Percentiles rank a stretch among this genome's conserved stretches.
These are phyloP conservation scores for Sipunculus nudus DNA, from an alignment of 2,888 invertebrate species.

Conservation along the genomic window DNA sequence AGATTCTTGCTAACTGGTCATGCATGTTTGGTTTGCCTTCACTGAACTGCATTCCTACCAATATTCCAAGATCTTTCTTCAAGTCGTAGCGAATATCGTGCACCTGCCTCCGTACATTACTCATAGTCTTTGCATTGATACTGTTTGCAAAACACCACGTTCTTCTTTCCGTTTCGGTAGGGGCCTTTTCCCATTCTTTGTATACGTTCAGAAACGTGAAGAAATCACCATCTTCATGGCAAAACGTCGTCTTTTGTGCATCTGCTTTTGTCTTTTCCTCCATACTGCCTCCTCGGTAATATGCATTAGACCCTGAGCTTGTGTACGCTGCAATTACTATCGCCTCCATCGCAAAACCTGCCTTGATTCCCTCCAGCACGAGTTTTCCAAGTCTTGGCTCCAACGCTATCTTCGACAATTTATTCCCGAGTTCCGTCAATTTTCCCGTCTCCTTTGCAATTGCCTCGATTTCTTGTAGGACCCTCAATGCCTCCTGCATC, in stretches of 20 bases:
- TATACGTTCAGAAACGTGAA: conserved; percentile 53
- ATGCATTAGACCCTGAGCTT: conserved; percentile 52
- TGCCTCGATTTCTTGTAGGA: conserved; percentile 53
- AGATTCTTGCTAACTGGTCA: conserved; percentile 44
- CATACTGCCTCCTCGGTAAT: conserved; percentile 50
- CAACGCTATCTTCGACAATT: conserved; percentile 56
- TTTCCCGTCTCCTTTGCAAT: conserved; percentile 31
- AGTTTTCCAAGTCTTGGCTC: conserved; percentile 56
- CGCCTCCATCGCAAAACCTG: conserved; percentile 48
- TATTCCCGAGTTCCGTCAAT: conserved; percentile 56
- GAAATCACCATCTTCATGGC: conserved; percentile 54
- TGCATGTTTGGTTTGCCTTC: no score
- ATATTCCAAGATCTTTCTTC: conserved; percentile 39
- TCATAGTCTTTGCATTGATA: conserved; percentile 60
- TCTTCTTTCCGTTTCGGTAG: conserved; percentile 29
- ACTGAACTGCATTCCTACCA: conserved; percentile 59
- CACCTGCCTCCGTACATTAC: conserved; percentile 45
- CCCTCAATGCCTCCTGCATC: conserved; percentile 46
- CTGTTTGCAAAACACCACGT: conserved; percentile 48
- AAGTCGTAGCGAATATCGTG: conserved; percentile 46
- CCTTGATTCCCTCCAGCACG: conserved; percentile 44
- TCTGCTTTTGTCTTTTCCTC: conserved; percentile 51
- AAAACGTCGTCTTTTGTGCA: conserved; percentile 48
- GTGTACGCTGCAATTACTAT: conserved; percentile 53
- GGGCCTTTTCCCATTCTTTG: conserved; percentile 47